These are phyloP conservation scores for Drosophila novamexicana DNA, from an alignment of 1,140 invertebrate species.

Conservation along the genomic window DNA sequence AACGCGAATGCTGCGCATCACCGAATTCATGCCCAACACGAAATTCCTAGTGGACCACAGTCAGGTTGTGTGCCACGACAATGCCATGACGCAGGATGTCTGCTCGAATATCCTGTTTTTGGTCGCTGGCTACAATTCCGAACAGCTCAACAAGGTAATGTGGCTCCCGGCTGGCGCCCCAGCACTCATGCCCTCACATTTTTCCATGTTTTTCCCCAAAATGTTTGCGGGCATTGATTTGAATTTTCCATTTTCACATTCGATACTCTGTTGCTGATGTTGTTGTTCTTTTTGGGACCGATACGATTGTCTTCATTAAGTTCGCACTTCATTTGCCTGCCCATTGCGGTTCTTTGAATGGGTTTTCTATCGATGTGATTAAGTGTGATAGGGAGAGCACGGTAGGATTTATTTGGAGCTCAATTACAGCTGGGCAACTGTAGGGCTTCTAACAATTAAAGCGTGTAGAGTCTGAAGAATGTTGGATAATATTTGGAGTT, in stretches of 20 bases:
- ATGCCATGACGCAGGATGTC: slow-evolving; percentile 84
- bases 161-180: background rate
- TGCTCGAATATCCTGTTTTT: slow-evolving; percentile 87
- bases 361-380: background rate
- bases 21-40: slow-evolving; percentile 86
- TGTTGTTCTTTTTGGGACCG: slow-evolving; percentile 9
- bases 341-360: slow-evolving; percentile 20
- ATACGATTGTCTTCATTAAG: slow-evolving; percentile 58
- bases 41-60: slow-evolving; percentile 85
- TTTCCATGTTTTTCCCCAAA: slow-evolving; percentile 31
- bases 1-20: slow-evolving; percentile 85
- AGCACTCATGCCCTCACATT: slow-evolving; percentile 5
- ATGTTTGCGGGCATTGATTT: slow-evolving; percentile 37
- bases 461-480: too few relatives aligned
- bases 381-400: background rate
- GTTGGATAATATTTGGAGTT: too few relatives aligned
- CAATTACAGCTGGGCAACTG: background rate
- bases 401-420: background rate
- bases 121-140: slow-evolving; percentile 85
- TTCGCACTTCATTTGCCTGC: slow-evolving; percentile 65
- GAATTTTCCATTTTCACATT: slow-evolving; percentile 26
- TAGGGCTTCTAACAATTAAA: too few relatives aligned
- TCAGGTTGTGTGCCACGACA: slow-evolving; percentile 85
- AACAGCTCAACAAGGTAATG: slow-evolving; percentile 84
- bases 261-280: slow-evolving; percentile 12